Conservation (phyloP, 2,888 invertebrate species). For the Cosmia trapezina region DNA sequence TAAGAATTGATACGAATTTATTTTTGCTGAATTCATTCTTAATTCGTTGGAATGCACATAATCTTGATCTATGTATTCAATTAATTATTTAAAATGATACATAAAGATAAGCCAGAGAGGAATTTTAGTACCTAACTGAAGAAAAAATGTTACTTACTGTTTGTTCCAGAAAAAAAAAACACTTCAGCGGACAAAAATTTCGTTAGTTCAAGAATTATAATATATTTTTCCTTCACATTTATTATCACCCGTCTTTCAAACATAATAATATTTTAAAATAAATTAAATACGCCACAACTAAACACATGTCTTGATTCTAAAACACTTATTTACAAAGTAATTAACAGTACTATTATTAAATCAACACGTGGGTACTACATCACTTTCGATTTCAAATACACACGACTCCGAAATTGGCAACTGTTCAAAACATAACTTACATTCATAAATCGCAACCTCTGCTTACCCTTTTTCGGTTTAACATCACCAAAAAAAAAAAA, state of each 20-base stretch:
- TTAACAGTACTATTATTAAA: conserved; percentile 23
- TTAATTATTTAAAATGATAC: too few species aligned
- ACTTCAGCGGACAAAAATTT: not conserved
- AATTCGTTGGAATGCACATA: too few species aligned
- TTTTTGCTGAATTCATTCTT: too few species aligned
- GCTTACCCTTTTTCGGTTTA: not conserved
- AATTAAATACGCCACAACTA: conserved; percentile 10
- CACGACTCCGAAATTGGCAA: conserved; percentile 37
- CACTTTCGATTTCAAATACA: conserved; percentile 48
- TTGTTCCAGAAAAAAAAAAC: not conserved
- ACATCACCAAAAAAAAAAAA: not conserved
- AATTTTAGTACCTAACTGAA: too few species aligned
- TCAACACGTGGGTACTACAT: conserved; percentile 47
- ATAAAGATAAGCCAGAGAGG: too few species aligned
- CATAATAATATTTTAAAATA: conserved; percentile 3
- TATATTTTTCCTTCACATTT: not conserved
- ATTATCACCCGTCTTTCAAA: not conserved
- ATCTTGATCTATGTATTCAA: too few species aligned
- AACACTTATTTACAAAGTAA: conserved; percentile 23
- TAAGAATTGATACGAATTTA: too few species aligned
- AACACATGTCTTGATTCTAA: conserved; percentile 18
- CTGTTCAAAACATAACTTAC: conserved; percentile 13
- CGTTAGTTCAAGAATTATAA: not conserved
- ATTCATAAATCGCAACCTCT: not conserved
- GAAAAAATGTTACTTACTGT: conserved; percentile 5